Evolutionary conservation across 1,140 invertebrate species (phyloP), one percentile per base, ranked within the genome.

Genomic region (Atta cephalotes): DNA sequence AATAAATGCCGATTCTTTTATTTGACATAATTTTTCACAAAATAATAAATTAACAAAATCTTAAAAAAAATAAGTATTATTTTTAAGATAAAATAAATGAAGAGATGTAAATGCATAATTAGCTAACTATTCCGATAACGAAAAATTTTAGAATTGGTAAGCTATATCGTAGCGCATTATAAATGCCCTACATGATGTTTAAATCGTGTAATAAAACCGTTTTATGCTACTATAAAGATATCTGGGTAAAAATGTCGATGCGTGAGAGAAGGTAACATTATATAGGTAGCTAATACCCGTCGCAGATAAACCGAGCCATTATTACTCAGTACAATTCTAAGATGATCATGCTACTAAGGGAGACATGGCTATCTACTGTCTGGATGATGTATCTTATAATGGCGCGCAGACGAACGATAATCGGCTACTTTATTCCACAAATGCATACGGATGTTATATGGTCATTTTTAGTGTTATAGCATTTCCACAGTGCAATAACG

Each of bases 221-320:
- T 90, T 90, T 90, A 90, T 71, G 58, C 79, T 62, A 31, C 77
- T 66, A 60, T 90, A 90, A 90, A 90, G 87, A 90, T 90, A 90
- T 58, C 89, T 77, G 86, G 21, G 60, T 62, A 90, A 90, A 90
- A 90, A 90, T 88, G 86, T 80, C 51, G 70, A 51, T 72, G 78
- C 70, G 21, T 21, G 39, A 39, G 39, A 18, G 74, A 60, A 35
- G 62, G 28, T 4, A 51, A 35, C 14, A 45, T 84, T 85, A 71
- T 56, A 85, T n/a, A 76, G 71, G 56, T 76, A 82, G 62, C 63
- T 66, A 65, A 49, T 60, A 66, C 49, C 81, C 35, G 56, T 21
- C 35, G 68, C 80, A 85, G 89, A 90, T 90, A 90, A 90, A 80
- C 63, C 74, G 76, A 80, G 56, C 88, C 76, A 84, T 89, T 90